Evolutionary conservation across 2,797 vertebrate genomes (phyloP).

Genomic region (Muscicapa comitata): DNA sequence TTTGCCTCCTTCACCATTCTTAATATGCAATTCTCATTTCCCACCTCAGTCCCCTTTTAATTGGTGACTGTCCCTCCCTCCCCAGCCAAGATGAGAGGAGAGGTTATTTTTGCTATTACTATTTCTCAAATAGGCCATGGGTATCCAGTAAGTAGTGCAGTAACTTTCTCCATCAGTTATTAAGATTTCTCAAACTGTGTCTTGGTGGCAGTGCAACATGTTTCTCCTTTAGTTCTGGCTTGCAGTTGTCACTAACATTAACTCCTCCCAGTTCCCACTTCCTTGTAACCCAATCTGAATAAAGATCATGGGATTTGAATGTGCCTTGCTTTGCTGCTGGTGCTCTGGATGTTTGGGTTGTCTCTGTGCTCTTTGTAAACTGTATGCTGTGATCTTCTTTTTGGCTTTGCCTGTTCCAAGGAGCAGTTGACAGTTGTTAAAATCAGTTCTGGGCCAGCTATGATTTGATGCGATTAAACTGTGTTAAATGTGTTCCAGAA

Average conservation of each 20-base stretch:
- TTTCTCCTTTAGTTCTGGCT: constrained; percentile 28
- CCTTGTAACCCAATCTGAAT: constrained; percentile 59
- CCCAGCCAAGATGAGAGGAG: not conserved
- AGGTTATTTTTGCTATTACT: constrained; percentile 50
- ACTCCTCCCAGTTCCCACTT: constrained; percentile 51
- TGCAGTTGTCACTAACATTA: constrained; percentile 20
- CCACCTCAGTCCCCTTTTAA: not conserved
- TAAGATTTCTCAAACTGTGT: constrained; percentile 27
- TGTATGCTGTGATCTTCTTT: not conserved
- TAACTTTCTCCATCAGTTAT: constrained; percentile 21
- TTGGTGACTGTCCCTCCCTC: not conserved
- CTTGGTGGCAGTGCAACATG: not conserved
- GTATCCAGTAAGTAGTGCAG: constrained; percentile 30
- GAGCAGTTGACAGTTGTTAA: constrained; percentile 56
- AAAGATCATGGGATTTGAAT: constrained; percentile 55
- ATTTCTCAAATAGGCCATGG: constrained; percentile 49
- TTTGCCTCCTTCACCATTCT: not conserved
- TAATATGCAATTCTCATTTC: not conserved
- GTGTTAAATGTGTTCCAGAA: constrained; percentile 60
- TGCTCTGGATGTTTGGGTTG: not conserved
- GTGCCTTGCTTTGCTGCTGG: not conserved
- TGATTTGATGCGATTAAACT: constrained; percentile 49
- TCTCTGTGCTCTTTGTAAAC: not conserved
- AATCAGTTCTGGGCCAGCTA: constrained; percentile 44
- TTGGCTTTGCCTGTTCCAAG: constrained; percentile 11